Evolutionary conservation across 1,140 invertebrate genomes (phyloP).

Genomic region (Triops cancriformis): DNA sequence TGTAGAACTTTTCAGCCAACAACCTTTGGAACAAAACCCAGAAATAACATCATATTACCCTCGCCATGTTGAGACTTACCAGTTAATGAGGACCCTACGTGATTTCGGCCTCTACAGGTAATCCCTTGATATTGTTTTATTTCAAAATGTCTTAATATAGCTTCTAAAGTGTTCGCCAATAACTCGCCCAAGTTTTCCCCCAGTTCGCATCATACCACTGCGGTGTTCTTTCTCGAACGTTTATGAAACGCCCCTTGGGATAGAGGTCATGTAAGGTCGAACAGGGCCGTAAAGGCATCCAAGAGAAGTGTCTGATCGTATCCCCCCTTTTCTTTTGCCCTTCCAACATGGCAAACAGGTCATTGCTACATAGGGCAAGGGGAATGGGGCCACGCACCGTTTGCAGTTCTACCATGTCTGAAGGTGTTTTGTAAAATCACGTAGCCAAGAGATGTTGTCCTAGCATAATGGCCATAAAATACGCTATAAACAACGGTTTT

Average conservation of each 20-base stretch:
- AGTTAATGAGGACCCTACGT: conserved; percentile 59
- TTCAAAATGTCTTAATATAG: background rate
- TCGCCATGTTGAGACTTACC: conserved; percentile 61
- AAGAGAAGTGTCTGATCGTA: background rate
- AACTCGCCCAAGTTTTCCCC: background rate
- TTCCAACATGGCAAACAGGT: background rate
- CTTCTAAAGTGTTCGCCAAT: background rate
- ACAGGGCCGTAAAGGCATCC: background rate
- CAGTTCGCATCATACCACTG: background rate
- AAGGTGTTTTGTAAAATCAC: background rate
- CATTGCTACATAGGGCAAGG: conserved; percentile 2
- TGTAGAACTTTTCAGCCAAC: conserved; percentile 63
- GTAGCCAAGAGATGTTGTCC: background rate
- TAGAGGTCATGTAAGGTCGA: background rate
- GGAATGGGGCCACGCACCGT: background rate
- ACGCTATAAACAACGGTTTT: no score
- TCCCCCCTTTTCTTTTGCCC: background rate
- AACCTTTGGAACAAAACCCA: conserved; percentile 62
- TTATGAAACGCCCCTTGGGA: background rate
- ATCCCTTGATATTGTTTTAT: background rate
- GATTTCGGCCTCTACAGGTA: conserved; percentile 61
- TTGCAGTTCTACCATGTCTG: background rate
- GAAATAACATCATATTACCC: conserved; percentile 80
- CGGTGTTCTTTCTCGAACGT: background rate
- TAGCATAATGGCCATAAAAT: background rate